Base-by-base conservation (phyloP, 2,888 invertebrate genomes). In the Drosophila pseudotakahashii region DNA sequence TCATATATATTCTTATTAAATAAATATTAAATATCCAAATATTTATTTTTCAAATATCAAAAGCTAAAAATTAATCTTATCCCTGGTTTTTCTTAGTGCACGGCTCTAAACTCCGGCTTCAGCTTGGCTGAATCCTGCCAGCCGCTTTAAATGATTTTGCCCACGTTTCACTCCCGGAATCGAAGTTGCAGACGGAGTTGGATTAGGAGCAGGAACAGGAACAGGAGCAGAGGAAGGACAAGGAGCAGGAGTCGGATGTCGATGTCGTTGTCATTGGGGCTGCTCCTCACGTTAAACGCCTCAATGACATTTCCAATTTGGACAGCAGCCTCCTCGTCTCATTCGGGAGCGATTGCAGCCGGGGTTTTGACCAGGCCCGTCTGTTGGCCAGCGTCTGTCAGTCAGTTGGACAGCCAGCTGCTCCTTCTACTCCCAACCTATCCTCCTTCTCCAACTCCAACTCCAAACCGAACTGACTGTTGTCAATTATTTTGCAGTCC, bases 231-330 rank as follows among this genome's bases (percentile, higher is more conserved):
- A n/a, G n/a, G n/a, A n/a, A n/a, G n/a, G n/a, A n/a, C n/a, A n/a
- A n/a, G 14, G 26, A 55, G 16, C 14, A 6, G 50, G 42, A 60
- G 59, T 16, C 14, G 39, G 10, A 62, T 53, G 63, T 61, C 64
- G 64, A 64, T 72, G 75, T 78, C 69, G 59, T 69, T 81, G 75
- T 70, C 67, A 70, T 61, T 76, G 71, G 66, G 60, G 66, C 48
- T 69, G 78, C 66, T 52, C 72, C 66, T 47, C 72, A 76, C 78
- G 87, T 82, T 84, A 87, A 82, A 87, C 82, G 87, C 85, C 85
- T 81, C 86, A 86, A 81, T 84, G 88, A 85, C 84, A 87, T 85
- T 85, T 87, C 82, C 84, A 85, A 85, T 85, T 85, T 85, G 75
- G 84, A 78, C 73, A 75, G 76, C 55, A 76, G 55, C 78, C 58